phyloP scores from a whole-genome alignment of 2,797 vertebrate species.

The Odontamblyopus lacepedii region DNA sequence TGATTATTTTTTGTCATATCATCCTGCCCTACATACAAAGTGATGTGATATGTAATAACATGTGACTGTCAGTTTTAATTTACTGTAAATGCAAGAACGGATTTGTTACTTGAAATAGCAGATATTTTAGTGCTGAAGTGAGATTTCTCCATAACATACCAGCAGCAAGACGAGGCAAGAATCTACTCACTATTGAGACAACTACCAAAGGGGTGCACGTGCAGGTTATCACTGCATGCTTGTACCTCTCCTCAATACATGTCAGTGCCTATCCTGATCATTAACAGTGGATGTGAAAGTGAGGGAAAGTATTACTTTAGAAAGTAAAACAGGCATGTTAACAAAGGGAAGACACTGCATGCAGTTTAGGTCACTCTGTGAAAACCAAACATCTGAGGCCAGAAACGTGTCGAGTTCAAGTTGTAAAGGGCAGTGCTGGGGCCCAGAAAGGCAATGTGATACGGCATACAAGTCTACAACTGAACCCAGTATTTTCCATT shows the following conservation, averaged over 20 bases:
- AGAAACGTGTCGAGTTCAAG: not conserved
- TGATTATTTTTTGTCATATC: no score
- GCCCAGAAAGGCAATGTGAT: conserved; percentile 61
- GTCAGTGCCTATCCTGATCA: conserved; percentile 17
- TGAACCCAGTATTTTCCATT: not conserved
- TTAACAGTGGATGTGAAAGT: conserved; percentile 35
- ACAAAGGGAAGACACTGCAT: conserved; percentile 51
- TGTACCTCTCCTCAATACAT: conserved; percentile 77
- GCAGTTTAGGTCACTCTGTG: conserved; percentile 40
- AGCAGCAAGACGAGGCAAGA: conserved; percentile 62
- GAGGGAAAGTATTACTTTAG: conserved; percentile 19
- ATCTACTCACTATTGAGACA: conserved; percentile 29
- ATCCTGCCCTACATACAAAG: no score
- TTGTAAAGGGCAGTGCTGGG: conserved; percentile 27
- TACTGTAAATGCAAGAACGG: not conserved
- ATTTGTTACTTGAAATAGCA: not conserved
- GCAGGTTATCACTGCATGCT: conserved; percentile 58
- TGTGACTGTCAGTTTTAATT: not conserved
- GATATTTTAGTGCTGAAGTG: conserved; percentile 1
- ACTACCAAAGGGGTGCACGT: conserved; percentile 41
- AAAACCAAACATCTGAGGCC: conserved; percentile 19
- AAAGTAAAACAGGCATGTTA: conserved; percentile 37
- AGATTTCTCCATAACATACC: conserved; percentile 32
- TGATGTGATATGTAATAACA: not conserved
- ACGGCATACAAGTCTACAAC: conserved; percentile 34